Percentiles rank a stretch among this genome's conserved stretches.
These are phyloP conservation scores for Brachionichthys hirsutus DNA, from an alignment of 2,113 vertebrate species.

Conservation along the genomic window DNA sequence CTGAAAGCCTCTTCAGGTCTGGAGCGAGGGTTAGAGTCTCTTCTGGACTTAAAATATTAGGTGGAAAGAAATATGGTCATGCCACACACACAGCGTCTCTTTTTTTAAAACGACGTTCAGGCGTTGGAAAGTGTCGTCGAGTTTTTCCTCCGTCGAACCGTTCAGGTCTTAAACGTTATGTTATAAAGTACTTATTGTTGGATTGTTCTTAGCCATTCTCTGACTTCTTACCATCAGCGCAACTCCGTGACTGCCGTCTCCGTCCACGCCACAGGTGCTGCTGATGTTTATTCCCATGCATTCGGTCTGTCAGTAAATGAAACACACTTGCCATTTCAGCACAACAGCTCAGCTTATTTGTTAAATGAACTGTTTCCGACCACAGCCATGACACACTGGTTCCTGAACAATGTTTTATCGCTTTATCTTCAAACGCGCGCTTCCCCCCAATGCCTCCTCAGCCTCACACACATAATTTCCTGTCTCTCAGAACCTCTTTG, in stretches of 20 bases:
- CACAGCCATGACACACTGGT: slow-evolving; percentile 24
- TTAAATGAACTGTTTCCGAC: slow-evolving; percentile 26
- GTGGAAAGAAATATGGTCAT: slow-evolving; percentile 15
- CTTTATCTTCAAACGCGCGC: slow-evolving; percentile 27
- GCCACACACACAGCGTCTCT: background rate
- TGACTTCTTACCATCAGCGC: background rate
- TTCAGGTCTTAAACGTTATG: too few species aligned
- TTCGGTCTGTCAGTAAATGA: slow-evolving; percentile 22
- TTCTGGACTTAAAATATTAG: slow-evolving; percentile 38
- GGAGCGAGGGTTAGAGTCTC: slow-evolving; percentile 21
- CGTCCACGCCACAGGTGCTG: background rate
- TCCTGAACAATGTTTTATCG: slow-evolving; percentile 18
- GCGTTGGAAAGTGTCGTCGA: background rate
- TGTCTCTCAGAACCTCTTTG: slow-evolving; percentile 23
- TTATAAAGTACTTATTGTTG: too few species aligned
- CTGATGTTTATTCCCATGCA: slow-evolving; percentile 23
- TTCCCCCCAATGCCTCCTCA: slow-evolving; percentile 6
- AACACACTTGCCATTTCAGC: slow-evolving; percentile 12
- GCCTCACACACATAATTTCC: slow-evolving; percentile 31
- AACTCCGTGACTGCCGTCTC: background rate
- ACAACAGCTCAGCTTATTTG: slow-evolving; percentile 17
- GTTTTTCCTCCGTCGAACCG: too few species aligned
- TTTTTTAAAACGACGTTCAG: slow-evolving; percentile 19
- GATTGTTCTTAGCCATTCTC: background rate
- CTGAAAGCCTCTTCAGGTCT: slow-evolving; percentile 33